Evolutionary conservation across 2,797 vertebrate species (phyloP).

Genomic region (Ptychadena robeensis): DNA sequence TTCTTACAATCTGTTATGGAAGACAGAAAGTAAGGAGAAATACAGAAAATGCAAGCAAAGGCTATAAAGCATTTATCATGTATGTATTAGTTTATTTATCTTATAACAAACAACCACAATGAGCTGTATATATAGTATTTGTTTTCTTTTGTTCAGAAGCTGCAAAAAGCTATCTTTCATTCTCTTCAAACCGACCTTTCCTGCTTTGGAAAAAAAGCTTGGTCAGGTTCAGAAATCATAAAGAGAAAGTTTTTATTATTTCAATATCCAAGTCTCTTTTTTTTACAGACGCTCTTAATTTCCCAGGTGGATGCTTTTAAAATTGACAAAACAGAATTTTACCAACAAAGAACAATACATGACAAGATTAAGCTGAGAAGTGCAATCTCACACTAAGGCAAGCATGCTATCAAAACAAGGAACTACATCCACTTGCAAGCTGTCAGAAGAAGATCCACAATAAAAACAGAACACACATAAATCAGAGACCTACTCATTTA

Average conservation of each 20-base stretch:
- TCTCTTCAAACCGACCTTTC: constrained; percentile 6
- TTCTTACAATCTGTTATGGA: too few relatives aligned
- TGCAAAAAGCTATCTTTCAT: constrained; percentile 23
- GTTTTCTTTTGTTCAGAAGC: background rate
- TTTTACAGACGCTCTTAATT: constrained; percentile 56
- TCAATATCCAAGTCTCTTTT: constrained; percentile 55
- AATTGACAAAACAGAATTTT: constrained; percentile 59
- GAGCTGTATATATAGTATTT: too few relatives aligned
- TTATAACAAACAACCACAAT: background rate
- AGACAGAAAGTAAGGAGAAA: background rate
- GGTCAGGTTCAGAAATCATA: constrained; percentile 43
- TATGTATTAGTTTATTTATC: background rate
- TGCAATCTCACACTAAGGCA: constrained; percentile 58
- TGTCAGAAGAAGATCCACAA: constrained; percentile 51
- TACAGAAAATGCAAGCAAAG: background rate
- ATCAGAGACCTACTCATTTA: constrained; percentile 22
- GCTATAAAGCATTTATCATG: too few relatives aligned
- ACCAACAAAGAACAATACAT: constrained; percentile 60
- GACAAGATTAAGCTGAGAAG: constrained; percentile 56
- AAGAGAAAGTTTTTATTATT: constrained; percentile 47
- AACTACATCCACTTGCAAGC: constrained; percentile 54
- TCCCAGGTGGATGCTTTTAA: constrained; percentile 58
- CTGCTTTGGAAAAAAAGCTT: constrained; percentile 30
- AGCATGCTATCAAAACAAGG: constrained; percentile 58
- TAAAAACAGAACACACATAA: constrained; percentile 36